phyloP scores from a whole-genome alignment of 2,113 vertebrate species.

The Amphiprion ocellaris region DNA sequence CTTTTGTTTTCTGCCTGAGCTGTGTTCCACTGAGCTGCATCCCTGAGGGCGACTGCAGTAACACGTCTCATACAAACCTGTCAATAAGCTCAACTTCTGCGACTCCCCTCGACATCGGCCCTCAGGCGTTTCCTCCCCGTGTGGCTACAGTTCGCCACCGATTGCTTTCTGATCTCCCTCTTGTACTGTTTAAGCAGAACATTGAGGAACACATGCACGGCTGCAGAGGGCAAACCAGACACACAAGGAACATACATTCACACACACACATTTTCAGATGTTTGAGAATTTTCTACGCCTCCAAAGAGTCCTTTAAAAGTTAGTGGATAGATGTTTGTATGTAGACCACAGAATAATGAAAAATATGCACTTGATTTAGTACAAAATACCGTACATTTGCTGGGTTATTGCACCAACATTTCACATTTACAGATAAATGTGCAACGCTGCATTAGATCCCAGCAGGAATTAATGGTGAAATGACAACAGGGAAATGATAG shows the following conservation, averaged over 20 bases:
- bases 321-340: too few relatives aligned
- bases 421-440: not conserved
- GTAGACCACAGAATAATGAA: too few relatives aligned
- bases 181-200: slow-evolving; percentile 68
- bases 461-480: not conserved
- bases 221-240: slow-evolving; percentile 57
- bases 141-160: slow-evolving; percentile 55
- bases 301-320: slow-evolving; percentile 19
- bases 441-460: not conserved
- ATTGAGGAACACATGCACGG: slow-evolving; percentile 49
- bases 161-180: slow-evolving; percentile 74
- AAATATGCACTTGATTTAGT: not conserved
- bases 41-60: slow-evolving; percentile 49
- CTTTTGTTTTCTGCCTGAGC: slow-evolving; percentile 51
- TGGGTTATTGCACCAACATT: not conserved
- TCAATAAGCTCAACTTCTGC: slow-evolving; percentile 71
- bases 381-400: not conserved
- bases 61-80: slow-evolving; percentile 67
- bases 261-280: slow-evolving; percentile 1
- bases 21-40: slow-evolving; percentile 36
- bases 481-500: not conserved
- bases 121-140: slow-evolving; percentile 46
- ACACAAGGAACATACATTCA: slow-evolving; percentile 20
- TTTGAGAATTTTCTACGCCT: not conserved
- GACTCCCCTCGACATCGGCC: slow-evolving; percentile 49